These are phyloP conservation scores for Lochmaea capreae DNA, from an alignment of 2,888 invertebrate genomes.

Conservation along the genomic window DNA sequence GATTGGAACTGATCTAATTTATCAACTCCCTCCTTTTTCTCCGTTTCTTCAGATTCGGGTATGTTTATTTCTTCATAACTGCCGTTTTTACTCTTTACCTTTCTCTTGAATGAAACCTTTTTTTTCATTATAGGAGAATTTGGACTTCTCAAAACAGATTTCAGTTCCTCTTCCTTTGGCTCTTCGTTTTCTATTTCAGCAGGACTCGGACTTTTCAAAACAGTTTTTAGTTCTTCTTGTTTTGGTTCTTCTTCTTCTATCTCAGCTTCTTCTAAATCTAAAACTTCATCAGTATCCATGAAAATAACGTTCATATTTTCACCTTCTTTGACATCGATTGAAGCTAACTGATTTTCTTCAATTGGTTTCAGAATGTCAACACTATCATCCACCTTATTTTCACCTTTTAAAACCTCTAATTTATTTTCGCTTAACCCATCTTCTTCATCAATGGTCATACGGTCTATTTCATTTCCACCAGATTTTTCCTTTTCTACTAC, in stretches of 20 bases:
- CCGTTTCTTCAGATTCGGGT: slow-evolving; percentile 15
- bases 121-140: slow-evolving; percentile 59
- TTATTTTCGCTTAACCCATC: slow-evolving; percentile 61
- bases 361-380: neutral
- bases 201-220: slow-evolving; percentile 51
- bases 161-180: slow-evolving; percentile 35
- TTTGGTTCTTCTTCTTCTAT: slow-evolving; percentile 3
- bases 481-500: slow-evolving; percentile 36
- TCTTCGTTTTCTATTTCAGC: slow-evolving; percentile 57
- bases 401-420: slow-evolving; percentile 37
- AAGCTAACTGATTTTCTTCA: neutral
- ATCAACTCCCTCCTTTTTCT: slow-evolving; percentile 41
- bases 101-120: slow-evolving; percentile 63
- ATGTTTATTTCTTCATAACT: slow-evolving; percentile 52
- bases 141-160: slow-evolving; percentile 53
- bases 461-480: slow-evolving; percentile 28
- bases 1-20: slow-evolving; percentile 45
- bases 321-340: neutral
- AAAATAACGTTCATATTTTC: neutral
- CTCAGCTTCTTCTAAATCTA: slow-evolving; percentile 33
- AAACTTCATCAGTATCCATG: slow-evolving; percentile 16
- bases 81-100: slow-evolving; percentile 54
- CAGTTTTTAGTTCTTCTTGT: slow-evolving; percentile 48
- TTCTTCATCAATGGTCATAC: slow-evolving; percentile 61
- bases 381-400: neutral